phyloP scores from a whole-genome alignment of 2,888 invertebrate genomes.

The Conus canariensis region DNA sequence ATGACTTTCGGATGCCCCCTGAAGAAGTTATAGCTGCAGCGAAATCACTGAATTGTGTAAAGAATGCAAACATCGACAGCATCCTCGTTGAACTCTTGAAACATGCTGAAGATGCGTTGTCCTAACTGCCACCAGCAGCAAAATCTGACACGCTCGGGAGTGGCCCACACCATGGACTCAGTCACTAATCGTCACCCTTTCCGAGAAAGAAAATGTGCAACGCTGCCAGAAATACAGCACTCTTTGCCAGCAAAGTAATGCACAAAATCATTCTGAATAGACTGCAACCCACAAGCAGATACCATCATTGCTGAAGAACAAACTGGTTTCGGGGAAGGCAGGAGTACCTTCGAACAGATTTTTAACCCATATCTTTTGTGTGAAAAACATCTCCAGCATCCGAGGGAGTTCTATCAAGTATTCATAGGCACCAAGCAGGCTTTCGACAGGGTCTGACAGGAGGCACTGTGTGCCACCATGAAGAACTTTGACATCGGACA shows the following conservation, averaged over 20 bases:
- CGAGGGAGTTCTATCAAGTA: neutral
- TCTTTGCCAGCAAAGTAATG: neutral
- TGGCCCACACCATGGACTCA: neutral
- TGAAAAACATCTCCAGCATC: neutral
- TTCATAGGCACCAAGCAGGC: neutral
- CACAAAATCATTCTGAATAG: conserved; percentile 3
- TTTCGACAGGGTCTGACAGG: neutral
- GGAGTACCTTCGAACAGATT: conserved; percentile 1
- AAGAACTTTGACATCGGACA: neutral
- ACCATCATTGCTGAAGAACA: conserved; percentile 13
- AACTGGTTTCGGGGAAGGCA: neutral
- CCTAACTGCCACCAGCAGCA: neutral
- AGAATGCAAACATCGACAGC: neutral
- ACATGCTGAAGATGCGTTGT: neutral
- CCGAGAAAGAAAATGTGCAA: neutral
- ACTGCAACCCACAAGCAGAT: neutral
- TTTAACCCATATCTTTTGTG: neutral
- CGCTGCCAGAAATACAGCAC: neutral
- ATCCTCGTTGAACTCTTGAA: neutral
- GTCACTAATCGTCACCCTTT: neutral
- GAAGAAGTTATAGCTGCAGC: neutral
- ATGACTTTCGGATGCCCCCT: neutral
- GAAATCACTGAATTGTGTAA: neutral
- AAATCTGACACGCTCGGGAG: neutral
- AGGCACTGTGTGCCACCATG: neutral